Base-by-base conservation (phyloP, 1,140 invertebrate genomes). In the Mycetomoellerius zeteki region DNA sequence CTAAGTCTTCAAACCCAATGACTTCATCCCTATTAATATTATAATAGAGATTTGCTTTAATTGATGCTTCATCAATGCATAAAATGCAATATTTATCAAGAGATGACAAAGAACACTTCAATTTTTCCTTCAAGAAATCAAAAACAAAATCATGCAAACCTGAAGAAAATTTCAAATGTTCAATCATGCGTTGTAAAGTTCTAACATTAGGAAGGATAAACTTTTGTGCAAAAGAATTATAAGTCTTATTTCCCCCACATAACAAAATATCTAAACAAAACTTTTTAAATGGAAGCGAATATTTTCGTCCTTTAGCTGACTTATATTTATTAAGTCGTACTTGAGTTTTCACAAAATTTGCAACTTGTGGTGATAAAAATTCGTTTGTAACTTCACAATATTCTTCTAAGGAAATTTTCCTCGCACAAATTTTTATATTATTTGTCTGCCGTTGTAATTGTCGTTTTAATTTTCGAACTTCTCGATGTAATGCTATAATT, bases 111-210 rank as follows among this genome's bases (percentile, higher is more conserved):
- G 37, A 69, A 69, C 21, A 19, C 6, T 71, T 3, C 5, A 71
- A 52, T 52, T 71, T 71, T 52, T 71, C 33, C 3, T 71, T 71
- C 2, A 71, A 71, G 12, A 12, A 4, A 52, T 71, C 24, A 52
- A 71, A 71, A 71, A 71, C 47, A 71, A 71, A 71, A 52, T 71
- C 69, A 71, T 71, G 21, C 24, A 71, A 52, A 52, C 47, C 69
- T 7, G 69, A 27, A 72, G 47, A 7, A 72, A 72, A 30, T 72
- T 54, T 54, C 47, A 4, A 72, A 5, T 72, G 4, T 72, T 72
- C 5, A 72, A 72, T 54, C 69, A 72, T 72, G 47, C 69, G 69
- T 54, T 54, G 69, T 30, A 72, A 54, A 4, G 24, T 72, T 72
- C 69, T 72, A 1, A 72, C 7, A 54, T 52, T 30, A 10, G 47